phyloP scores from a whole-genome alignment of 1,140 invertebrate species.

The Drosophila chauvacae region DNA sequence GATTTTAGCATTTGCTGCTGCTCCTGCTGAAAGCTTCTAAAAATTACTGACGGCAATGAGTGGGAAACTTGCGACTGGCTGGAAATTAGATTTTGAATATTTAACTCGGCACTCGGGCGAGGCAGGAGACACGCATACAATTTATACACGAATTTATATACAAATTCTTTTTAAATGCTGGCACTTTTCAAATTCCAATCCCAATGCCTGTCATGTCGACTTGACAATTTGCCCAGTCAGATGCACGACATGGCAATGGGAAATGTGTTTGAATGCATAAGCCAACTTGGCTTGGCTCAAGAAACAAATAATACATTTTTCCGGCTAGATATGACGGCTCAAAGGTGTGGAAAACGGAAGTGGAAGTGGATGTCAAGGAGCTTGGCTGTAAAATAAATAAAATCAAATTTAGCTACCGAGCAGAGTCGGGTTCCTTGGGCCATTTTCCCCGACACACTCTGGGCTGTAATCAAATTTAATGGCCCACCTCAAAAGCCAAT shows the following conservation, averaged over 20 bases:
- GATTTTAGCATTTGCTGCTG: conserved; percentile 62
- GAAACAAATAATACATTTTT: conserved; percentile 51
- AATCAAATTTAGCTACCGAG: conserved; percentile 36
- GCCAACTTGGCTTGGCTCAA: conserved; percentile 18
- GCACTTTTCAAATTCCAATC: conserved; percentile 75
- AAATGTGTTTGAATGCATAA: conserved; percentile 48
- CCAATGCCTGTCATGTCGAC: conserved; percentile 62
- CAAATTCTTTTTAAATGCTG: conserved; percentile 72
- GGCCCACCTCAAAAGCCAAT: conserved; percentile 61
- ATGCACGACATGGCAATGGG: conserved; percentile 57
- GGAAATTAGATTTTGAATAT: conserved; percentile 81
- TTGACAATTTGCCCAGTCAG: conserved; percentile 77
- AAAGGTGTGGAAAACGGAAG: conserved; percentile 21
- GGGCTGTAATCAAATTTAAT: conserved; percentile 57
- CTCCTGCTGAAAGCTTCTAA: conserved; percentile 62
- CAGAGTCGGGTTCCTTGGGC: conserved; percentile 12
- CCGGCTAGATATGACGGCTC: conserved; percentile 19
- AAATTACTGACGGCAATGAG: conserved; percentile 60
- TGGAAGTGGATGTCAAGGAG: neutral
- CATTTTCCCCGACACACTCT: conserved; percentile 37
- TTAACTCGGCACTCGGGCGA: conserved; percentile 68
- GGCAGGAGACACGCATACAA: conserved; percentile 59
- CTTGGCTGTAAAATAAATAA: conserved; percentile 30
- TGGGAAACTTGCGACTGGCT: conserved; percentile 50
- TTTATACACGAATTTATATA: conserved; percentile 66